Base-by-base conservation (phyloP, 2,113 vertebrate species). In the Pelodiscus sinensis region DNA sequence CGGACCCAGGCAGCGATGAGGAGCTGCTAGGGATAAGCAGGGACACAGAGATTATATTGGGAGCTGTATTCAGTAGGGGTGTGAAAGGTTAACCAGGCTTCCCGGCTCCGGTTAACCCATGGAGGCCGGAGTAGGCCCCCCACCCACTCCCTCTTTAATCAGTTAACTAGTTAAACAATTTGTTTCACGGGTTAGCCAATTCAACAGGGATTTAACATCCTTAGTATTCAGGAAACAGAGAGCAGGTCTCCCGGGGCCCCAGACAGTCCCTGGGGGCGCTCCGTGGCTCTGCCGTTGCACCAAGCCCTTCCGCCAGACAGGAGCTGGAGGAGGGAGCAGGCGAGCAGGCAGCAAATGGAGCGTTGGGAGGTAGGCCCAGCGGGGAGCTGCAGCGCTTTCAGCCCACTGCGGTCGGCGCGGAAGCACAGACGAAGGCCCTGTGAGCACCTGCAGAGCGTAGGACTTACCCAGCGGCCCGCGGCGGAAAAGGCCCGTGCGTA, bases 401-500 rank as follows among this genome's bases (percentile, higher is more conserved):
- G 88, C 85, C 88, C 86, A 22, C 80, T 13, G 1, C 14, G 52
- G 82, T 82, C 95, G 65, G 82, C 65, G 31, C 0, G 0, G 51
- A 93, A 55, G 73, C 73, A 25, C 44, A 90, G 81, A 94, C 90
- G 85, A 8, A 85, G 88, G 95, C 79, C 15, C 19, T 52, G 73
- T 95, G 96, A 96, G 89, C 91, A 93, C 84, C 44, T 84, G 57
- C 83, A 90, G 84, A 87, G 73, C 71, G 90, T 94, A 90, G 82
- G 78, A 24, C 93, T 95, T 88, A 68, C 60, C 87, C 54, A 50
- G 80, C 57, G 77, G 82, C 84, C 82, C 82, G 52, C 78, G 89
- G 79, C 89, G 96, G 92, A 87, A 95, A 91, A 81, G 73, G 91
- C 94, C 65, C 14, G 13, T 77, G 73, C 21, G 13, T 7, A 77